A percentile compares a stretch with the other conserved stretches of the same genome.
Conservation (phyloP, 2,113 vertebrate genomes). For the Empidonax alnorum region DNA sequence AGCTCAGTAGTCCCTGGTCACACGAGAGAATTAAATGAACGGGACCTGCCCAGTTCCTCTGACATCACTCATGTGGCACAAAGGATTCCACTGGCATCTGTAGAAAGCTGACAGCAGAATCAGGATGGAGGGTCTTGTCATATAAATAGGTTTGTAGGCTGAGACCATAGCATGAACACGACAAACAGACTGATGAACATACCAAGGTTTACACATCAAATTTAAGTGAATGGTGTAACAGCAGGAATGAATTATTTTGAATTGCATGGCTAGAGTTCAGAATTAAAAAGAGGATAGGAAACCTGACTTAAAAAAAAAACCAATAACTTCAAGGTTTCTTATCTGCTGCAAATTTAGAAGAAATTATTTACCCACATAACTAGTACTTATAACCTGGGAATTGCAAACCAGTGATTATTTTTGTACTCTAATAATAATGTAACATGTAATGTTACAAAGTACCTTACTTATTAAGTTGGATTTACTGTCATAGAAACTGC, state of each 20-base stretch:
- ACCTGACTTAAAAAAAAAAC: neutral
- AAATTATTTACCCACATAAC: constrained; percentile 37
- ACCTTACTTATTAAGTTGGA: constrained; percentile 54
- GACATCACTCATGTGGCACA: neutral
- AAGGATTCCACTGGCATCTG: neutral
- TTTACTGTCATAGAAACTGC: constrained; percentile 48
- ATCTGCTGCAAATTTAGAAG: constrained; percentile 16
- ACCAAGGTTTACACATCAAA: neutral
- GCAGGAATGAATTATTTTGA: neutral
- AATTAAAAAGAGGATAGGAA: neutral
- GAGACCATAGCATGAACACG: neutral
- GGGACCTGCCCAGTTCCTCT: neutral
- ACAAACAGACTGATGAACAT: neutral
- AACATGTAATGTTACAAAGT: constrained; percentile 24
- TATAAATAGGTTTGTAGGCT: neutral
- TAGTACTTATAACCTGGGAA: neutral
- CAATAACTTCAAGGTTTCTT: neutral
- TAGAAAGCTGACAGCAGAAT: neutral
- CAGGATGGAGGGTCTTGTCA: neutral
- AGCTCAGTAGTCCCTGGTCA: neutral
- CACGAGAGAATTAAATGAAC: neutral
- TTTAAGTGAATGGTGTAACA: neutral
- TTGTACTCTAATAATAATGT: constrained; percentile 50
- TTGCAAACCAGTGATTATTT: constrained; percentile 52
- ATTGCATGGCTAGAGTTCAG: neutral